Conservation (phyloP, 1,140 invertebrate species). For the Babylonia areolata region DNA sequence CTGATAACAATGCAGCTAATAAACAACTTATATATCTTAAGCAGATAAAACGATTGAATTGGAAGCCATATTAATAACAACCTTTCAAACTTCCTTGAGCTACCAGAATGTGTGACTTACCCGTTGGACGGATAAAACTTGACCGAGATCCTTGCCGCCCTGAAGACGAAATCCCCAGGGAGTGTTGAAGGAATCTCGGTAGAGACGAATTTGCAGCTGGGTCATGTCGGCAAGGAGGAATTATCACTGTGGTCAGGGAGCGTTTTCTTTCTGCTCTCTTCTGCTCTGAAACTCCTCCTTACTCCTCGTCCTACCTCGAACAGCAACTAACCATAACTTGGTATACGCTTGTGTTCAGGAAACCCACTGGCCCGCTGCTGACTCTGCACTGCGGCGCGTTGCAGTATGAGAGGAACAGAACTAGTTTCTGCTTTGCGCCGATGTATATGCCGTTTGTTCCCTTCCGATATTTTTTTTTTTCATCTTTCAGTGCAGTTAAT, state of each 20-base stretch:
- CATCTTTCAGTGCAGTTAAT: no score
- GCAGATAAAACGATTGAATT: no score
- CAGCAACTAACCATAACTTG: not conserved
- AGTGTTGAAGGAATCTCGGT: slow-evolving; percentile 84
- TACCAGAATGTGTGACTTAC: slow-evolving; percentile 79
- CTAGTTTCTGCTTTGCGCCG: no score
- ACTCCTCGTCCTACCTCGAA: not conserved
- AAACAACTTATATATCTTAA: no score
- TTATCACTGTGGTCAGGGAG: not conserved
- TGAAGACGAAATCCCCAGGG: slow-evolving; percentile 95
- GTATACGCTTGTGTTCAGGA: not conserved
- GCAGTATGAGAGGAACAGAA: no score
- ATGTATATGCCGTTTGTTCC: no score
- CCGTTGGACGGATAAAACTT: slow-evolving; percentile 91
- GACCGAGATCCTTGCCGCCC: slow-evolving; percentile 91
- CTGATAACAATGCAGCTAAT: no score
- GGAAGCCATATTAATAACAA: no score
- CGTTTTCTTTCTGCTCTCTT: not conserved
- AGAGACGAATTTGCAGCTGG: slow-evolving; percentile 77
- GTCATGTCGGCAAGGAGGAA: not conserved
- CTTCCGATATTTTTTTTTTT: no score
- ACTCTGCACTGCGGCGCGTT: no score
- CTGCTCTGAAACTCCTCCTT: not conserved
- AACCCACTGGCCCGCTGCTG: no score
- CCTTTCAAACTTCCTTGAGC: no score